These are phyloP conservation scores for Drosophila parvula DNA, from an alignment of 1,140 invertebrate species.

Conservation along the genomic window DNA sequence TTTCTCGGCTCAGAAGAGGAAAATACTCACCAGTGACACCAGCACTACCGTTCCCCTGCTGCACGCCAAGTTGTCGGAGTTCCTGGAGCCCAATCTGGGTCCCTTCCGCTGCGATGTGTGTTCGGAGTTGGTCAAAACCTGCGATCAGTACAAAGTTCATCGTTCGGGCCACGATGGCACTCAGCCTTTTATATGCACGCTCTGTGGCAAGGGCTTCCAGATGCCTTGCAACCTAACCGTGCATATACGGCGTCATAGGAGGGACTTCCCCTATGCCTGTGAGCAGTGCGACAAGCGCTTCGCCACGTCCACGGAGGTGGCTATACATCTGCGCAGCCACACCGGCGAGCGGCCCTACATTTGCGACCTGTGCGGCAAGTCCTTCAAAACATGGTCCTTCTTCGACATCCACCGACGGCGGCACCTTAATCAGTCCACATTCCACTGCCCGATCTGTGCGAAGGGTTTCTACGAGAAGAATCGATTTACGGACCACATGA, in stretches of 20 bases:
- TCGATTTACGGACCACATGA: slow-evolving; percentile 80
- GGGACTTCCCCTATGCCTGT: slow-evolving; percentile 76
- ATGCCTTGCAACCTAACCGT: slow-evolving; percentile 80
- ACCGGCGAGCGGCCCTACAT: slow-evolving; percentile 74
- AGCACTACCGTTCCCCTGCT: slow-evolving; percentile 56
- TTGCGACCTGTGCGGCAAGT: slow-evolving; percentile 75
- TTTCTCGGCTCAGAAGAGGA: slow-evolving; percentile 68
- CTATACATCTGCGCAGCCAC: slow-evolving; percentile 69
- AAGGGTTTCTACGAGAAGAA: slow-evolving; percentile 81
- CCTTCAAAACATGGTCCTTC: slow-evolving; percentile 81
- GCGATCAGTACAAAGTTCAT: slow-evolving; percentile 78
- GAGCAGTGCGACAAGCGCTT: slow-evolving; percentile 75
- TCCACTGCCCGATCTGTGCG: slow-evolving; percentile 75
- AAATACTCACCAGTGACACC: slow-evolving; percentile 49
- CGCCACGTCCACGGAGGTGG: slow-evolving; percentile 78
- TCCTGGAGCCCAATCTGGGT: slow-evolving; percentile 70
- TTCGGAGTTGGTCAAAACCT: slow-evolving; percentile 70
- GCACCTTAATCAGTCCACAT: slow-evolving; percentile 81
- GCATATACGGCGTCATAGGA: slow-evolving; percentile 69
- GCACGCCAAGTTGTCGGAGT: slow-evolving; percentile 65
- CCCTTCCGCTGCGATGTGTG: slow-evolving; percentile 75
- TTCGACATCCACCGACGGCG: slow-evolving; percentile 75
- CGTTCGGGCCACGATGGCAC: slow-evolving; percentile 72
- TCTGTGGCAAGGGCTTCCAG: slow-evolving; percentile 79
- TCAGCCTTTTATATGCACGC: slow-evolving; percentile 74